A percentile compares a stretch with the other conserved stretches of the same genome.
These are phyloP conservation scores for Fabriciana adippe DNA, from an alignment of 2,888 invertebrate genomes.

Conservation along the genomic window DNA sequence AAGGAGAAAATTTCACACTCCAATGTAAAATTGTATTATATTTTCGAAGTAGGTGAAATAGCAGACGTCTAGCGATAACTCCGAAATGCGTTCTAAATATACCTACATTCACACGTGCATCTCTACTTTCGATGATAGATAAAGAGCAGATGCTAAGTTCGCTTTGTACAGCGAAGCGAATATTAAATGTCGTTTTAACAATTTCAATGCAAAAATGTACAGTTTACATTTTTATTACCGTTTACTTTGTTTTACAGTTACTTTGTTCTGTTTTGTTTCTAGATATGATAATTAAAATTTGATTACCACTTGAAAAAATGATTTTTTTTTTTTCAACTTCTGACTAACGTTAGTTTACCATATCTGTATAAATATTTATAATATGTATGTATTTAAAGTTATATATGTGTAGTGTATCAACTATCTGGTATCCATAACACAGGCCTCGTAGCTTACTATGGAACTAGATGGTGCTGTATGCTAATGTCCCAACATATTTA, in stretches of 20 bases:
- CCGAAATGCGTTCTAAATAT: slow-evolving; percentile 33
- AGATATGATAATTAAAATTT: too few species aligned
- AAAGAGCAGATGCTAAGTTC: slow-evolving; percentile 26
- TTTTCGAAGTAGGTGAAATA: slow-evolving; percentile 19
- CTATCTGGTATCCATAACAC: too few species aligned
- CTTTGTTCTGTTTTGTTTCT: too few species aligned
- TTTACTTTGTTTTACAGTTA: not conserved
- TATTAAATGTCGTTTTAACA: slow-evolving; percentile 10
- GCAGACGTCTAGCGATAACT: slow-evolving; percentile 4
- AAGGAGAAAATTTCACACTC: not conserved
- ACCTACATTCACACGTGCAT: slow-evolving; percentile 37
- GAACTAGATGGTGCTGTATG: too few species aligned
- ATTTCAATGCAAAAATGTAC: slow-evolving; percentile 7
- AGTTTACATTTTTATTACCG: not conserved
- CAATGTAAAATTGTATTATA: not conserved
- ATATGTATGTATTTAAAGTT: too few species aligned
- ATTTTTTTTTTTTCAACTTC: too few species aligned
- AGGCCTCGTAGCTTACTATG: too few species aligned
- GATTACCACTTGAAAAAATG: too few species aligned
- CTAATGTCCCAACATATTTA: too few species aligned
- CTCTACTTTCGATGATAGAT: slow-evolving; percentile 26
- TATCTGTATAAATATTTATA: too few species aligned
- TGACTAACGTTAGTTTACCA: too few species aligned
- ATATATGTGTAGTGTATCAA: too few species aligned
- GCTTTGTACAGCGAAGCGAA: not conserved